A percentile compares a stretch with the other conserved stretches of the same genome.
phyloP scores from a whole-genome alignment of 2,113 vertebrate species.

The Psittacula cyanocephala region DNA sequence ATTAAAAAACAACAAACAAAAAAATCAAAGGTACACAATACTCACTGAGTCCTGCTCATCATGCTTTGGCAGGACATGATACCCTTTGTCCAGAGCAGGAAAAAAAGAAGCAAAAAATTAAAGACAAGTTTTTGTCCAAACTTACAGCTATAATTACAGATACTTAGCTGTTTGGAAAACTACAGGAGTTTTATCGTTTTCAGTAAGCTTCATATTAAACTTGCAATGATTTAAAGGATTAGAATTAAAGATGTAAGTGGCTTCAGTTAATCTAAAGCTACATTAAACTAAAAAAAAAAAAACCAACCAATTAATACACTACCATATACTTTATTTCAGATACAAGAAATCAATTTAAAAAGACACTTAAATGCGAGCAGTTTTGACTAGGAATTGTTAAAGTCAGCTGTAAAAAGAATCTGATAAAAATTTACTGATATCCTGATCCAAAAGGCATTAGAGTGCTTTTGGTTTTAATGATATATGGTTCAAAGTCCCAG shows the following conservation, averaged over 20 bases:
- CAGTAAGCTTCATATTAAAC: background rate
- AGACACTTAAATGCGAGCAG: background rate
- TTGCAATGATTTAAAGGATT: background rate
- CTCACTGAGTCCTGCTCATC: background rate
- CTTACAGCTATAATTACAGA: background rate
- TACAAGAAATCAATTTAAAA: background rate
- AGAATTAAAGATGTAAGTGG: background rate
- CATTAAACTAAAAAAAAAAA: background rate
- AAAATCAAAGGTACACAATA: background rate
- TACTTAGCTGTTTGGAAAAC: background rate
- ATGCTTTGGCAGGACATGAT: background rate
- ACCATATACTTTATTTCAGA: background rate
- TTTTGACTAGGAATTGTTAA: background rate
- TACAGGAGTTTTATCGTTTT: background rate
- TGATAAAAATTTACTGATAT: background rate
- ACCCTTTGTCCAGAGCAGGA: background rate
- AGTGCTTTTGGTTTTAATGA: background rate
- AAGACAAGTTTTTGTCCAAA: background rate
- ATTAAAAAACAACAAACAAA: background rate
- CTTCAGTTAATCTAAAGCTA: slow-evolving; percentile 17
- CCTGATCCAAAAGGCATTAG: background rate
- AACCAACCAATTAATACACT: background rate
- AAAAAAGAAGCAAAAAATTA: background rate
- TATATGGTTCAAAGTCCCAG: background rate
- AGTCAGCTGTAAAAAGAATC: background rate